phyloP scores from a whole-genome alignment of 2,888 invertebrate species.

The Tipula vernalis region DNA sequence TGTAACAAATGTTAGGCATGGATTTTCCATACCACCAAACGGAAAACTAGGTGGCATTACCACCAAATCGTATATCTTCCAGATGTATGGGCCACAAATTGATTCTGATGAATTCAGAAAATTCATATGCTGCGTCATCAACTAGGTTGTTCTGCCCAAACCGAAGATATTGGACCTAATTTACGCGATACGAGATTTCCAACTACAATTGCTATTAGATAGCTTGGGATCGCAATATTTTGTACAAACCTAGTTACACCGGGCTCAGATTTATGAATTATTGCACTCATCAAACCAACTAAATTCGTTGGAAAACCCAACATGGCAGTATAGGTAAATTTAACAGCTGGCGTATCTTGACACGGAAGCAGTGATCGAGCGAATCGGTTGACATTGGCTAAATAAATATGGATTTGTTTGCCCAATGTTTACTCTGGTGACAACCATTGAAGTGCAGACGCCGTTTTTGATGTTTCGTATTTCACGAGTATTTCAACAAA shows the following conservation, averaged over 20 bases:
- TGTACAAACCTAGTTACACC: slow-evolving; percentile 50
- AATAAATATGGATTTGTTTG: slow-evolving; percentile 73
- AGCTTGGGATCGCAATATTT: slow-evolving; percentile 75
- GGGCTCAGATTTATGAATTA: slow-evolving; percentile 35
- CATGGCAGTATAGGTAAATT: slow-evolving; percentile 67
- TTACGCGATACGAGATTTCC: slow-evolving; percentile 63
- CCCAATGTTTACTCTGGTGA: slow-evolving; percentile 76
- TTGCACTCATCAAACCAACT: slow-evolving; percentile 81
- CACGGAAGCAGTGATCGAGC: slow-evolving; percentile 83
- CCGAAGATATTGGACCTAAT: slow-evolving; percentile 66
- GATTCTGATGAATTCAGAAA: slow-evolving; percentile 47
- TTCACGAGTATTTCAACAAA: slow-evolving; percentile 42
- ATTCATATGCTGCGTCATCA: slow-evolving; percentile 76
- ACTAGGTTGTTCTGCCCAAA: slow-evolving; percentile 87
- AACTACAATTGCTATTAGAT: slow-evolving; percentile 79
- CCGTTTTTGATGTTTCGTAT: slow-evolving; percentile 64
- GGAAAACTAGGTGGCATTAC: slow-evolving; percentile 85
- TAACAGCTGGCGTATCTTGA: slow-evolving; percentile 85
- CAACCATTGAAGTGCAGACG: slow-evolving; percentile 84
- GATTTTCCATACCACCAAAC: slow-evolving; percentile 96
- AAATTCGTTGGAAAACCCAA: slow-evolving; percentile 60
- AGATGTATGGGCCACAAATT: slow-evolving; percentile 72
- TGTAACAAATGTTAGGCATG: slow-evolving; percentile 89
- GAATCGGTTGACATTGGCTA: slow-evolving; percentile 78
- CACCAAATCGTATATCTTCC: slow-evolving; percentile 80